A percentile compares a stretch with the other conserved stretches of the same genome.
Conservation (phyloP, 2,113 vertebrate species). For the Polyodon spathula region DNA sequence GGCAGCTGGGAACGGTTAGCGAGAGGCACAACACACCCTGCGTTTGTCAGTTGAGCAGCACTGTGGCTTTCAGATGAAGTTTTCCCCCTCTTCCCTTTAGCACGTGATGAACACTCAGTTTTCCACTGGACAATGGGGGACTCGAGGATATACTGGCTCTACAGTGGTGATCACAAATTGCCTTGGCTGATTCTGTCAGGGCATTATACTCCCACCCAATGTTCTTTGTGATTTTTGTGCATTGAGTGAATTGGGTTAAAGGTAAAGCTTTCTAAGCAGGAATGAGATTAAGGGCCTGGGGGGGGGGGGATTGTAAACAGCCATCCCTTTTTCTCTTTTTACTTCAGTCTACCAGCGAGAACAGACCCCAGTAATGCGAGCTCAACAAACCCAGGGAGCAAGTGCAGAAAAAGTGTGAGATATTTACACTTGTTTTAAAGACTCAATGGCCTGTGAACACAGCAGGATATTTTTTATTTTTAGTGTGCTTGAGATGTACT, state of each 20-base stretch:
- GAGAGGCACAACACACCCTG: slow-evolving; percentile 32
- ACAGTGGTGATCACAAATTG: neutral
- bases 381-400: no score
- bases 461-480: no score
- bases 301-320: neutral
- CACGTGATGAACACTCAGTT: slow-evolving; percentile 44
- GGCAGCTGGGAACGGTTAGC: slow-evolving; percentile 25
- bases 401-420: neutral
- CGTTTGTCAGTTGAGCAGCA: slow-evolving; percentile 30
- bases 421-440: no score
- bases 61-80: slow-evolving; percentile 52
- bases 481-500: neutral
- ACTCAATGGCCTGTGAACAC: no score
- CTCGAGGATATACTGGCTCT: slow-evolving; percentile 24
- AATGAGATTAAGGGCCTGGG: neutral
- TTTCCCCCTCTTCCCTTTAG: slow-evolving; percentile 46
- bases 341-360: neutral
- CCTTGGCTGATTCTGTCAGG: neutral
- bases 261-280: slow-evolving; percentile 26
- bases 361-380: neutral
- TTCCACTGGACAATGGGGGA: slow-evolving; percentile 41
- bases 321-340: neutral
- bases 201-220: neutral
- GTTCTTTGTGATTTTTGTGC: neutral
- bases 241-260: slow-evolving; percentile 27